Evolutionary conservation across 2,113 vertebrate genomes (phyloP), one percentile per base, ranked within the genome.

Genomic region (Lucifuga dentata): DNA sequence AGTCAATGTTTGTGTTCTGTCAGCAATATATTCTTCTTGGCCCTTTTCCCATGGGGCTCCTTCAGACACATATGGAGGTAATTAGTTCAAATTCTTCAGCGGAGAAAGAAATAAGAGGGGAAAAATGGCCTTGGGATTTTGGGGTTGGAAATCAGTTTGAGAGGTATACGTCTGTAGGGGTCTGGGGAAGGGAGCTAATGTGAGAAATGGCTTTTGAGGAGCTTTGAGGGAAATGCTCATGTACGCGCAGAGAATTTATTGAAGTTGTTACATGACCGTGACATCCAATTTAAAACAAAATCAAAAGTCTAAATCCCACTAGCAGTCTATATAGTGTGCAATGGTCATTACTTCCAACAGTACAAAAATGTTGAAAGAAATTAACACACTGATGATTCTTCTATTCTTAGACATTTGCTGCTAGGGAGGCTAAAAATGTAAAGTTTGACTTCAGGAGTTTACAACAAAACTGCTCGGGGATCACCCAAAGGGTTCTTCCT

Each of bases 41-140:
- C 81, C 40, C 12, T 17, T 3, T 45, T 89, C 90, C 90, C 86
- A 40, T 50, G 85, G 69, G 90, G 78, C 85, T 71, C 73, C 79
- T 88, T 75, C 62, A 69, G 52, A 73, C 78, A 83, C 91, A 91
- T 81, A 74, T 92, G 90, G 90, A 88, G 81, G 58, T 84, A 50
- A 88, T 92, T 91, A 90, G 81, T 74, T 70, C 62, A 68, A 80
- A 90, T 87, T 88, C 83, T 86, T 82, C 44, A 38, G 57, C 74
- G 48, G 60, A 57, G 59, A 83, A 70, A 80, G 70, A 73, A 77
- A 79, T 68, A 80, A 48, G 62, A 50, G 17, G 45, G 45, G 39
- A 23, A 23, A 50, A 33, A 43, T 3, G 29, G 64, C 71, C 59
- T 64, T 72, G 62, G 82, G 85, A 85, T 53, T 69, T 74, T 21